A percentile compares a stretch with the other conserved stretches of the same genome.
Conservation (phyloP, 2,888 invertebrate genomes). For the Tholera decimalis region DNA sequence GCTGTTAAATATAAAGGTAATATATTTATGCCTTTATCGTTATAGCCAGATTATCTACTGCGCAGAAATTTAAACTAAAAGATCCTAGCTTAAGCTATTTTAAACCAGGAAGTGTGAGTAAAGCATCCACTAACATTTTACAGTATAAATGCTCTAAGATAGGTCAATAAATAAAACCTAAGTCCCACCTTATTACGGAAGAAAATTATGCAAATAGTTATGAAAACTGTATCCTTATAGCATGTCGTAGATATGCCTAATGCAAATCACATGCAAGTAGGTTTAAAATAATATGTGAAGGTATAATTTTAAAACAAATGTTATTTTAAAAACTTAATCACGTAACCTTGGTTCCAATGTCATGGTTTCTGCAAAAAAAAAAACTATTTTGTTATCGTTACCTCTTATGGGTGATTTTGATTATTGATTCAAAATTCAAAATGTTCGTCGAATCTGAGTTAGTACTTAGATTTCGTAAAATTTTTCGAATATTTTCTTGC, state of each 20-base stretch:
- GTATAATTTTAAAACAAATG: slow-evolving; percentile 28
- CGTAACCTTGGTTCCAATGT: too few species aligned
- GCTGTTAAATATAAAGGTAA: background rate
- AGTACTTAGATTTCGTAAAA: too few species aligned
- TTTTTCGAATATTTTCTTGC: too few species aligned
- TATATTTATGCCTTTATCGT: background rate
- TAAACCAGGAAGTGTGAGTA: slow-evolving; percentile 15
- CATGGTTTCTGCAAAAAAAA: background rate
- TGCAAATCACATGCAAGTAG: slow-evolving; percentile 12
- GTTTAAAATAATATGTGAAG: slow-evolving; percentile 22
- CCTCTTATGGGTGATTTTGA: background rate
- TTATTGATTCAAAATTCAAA: too few species aligned
- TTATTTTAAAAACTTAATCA: background rate
- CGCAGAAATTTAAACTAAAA: slow-evolving; percentile 7
- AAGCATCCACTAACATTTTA: slow-evolving; percentile 8
- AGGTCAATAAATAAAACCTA: slow-evolving; percentile 38
- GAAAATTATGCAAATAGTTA: slow-evolving; percentile 51
- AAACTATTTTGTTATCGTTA: background rate
- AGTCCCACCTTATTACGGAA: slow-evolving; percentile 37
- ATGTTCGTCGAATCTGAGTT: too few species aligned
- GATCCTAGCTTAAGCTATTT: slow-evolving; percentile 8
- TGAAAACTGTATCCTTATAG: slow-evolving; percentile 52
- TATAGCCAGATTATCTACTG: background rate
- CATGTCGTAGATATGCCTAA: slow-evolving; percentile 23
- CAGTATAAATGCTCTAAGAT: slow-evolving; percentile 25